phyloP scores from a whole-genome alignment of 2,888 invertebrate species.

The Diadromus collaris region DNA sequence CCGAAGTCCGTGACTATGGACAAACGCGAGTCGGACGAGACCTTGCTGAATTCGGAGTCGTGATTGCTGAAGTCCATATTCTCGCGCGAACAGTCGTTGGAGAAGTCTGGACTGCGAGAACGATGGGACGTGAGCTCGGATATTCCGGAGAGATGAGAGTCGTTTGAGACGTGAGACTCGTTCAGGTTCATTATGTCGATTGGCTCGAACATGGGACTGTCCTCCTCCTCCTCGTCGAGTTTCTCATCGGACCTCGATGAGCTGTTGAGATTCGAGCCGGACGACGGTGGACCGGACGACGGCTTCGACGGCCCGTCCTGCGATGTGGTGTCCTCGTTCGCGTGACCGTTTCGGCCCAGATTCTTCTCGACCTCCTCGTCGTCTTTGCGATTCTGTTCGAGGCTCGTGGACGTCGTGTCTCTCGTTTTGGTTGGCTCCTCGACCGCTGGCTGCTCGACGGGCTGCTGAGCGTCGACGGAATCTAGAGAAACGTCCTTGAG shows the following conservation, averaged over 20 bases:
- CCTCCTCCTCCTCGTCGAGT: conserved; percentile 83
- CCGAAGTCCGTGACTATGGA: conserved; percentile 82
- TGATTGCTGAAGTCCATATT: conserved; percentile 80
- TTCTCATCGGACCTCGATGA: conserved; percentile 79
- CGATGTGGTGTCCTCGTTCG: conserved; percentile 64
- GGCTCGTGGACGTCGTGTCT: conserved; percentile 21
- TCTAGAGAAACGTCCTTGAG: conserved; percentile 78
- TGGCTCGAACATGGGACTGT: conserved; percentile 86
- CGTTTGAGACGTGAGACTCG: conserved; percentile 82
- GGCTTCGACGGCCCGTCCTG: conserved; percentile 53
- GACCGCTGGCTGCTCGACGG: conserved; percentile 57
- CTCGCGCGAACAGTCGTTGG: conserved; percentile 77
- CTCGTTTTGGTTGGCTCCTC: conserved; percentile 60
- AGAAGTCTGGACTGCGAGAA: conserved; percentile 78
- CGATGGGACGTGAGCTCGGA: conserved; percentile 82
- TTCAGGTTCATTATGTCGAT: conserved; percentile 80
- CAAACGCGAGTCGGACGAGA: conserved; percentile 83
- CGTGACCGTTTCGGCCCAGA: conserved; percentile 61
- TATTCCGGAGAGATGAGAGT: conserved; percentile 83
- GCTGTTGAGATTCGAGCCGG: conserved; percentile 63
- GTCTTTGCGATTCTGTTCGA: conserved; percentile 64
- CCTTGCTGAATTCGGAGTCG: conserved; percentile 84
- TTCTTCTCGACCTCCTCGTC: conserved; percentile 67
- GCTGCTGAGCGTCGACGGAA: conserved; percentile 70
- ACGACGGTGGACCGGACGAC: not conserved